A percentile compares a stretch with the other conserved stretches of the same genome.
Conservation (phyloP, 2,113 vertebrate genomes). For the Amia ocellicauda region DNA sequence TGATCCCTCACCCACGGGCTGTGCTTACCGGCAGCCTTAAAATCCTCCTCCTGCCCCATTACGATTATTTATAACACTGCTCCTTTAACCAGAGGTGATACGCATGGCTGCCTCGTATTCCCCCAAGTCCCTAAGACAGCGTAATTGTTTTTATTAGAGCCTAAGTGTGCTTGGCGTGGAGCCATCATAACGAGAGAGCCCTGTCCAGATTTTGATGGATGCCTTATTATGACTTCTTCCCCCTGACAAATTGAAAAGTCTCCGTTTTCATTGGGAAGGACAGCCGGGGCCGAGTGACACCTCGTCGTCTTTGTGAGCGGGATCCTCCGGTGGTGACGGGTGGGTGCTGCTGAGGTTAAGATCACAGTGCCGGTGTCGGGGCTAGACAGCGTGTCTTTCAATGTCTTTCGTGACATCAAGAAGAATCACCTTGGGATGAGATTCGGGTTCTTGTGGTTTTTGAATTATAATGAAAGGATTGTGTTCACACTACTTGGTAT, state of each 20-base stretch:
- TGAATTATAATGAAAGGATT: neutral
- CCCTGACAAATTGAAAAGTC: slow-evolving; percentile 26
- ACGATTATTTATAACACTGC: neutral
- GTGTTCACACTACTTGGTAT: too few relatives aligned
- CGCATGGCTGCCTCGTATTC: slow-evolving; percentile 28
- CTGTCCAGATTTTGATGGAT: slow-evolving; percentile 14
- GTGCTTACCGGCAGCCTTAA: neutral
- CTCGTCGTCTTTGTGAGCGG: neutral
- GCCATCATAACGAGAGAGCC: slow-evolving; percentile 24
- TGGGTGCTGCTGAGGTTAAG: neutral
- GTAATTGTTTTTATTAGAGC: slow-evolving; percentile 37
- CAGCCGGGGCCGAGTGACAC: neutral
- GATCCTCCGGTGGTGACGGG: neutral
- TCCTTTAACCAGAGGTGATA: slow-evolving; percentile 16
- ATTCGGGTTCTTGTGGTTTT: neutral
- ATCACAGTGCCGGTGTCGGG: neutral
- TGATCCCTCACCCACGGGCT: neutral
- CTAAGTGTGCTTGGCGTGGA: slow-evolving; percentile 29
- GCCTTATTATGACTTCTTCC: neutral
- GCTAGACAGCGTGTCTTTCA: neutral
- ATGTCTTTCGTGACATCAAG: neutral
- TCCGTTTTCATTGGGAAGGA: fast-evolving
- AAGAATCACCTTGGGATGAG: neutral
- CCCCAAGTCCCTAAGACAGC: slow-evolving; percentile 37
- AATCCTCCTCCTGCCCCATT: neutral